These are phyloP conservation scores for Hirtodrosophila histrioides DNA, from an alignment of 2,888 invertebrate genomes.

Conservation along the genomic window DNA sequence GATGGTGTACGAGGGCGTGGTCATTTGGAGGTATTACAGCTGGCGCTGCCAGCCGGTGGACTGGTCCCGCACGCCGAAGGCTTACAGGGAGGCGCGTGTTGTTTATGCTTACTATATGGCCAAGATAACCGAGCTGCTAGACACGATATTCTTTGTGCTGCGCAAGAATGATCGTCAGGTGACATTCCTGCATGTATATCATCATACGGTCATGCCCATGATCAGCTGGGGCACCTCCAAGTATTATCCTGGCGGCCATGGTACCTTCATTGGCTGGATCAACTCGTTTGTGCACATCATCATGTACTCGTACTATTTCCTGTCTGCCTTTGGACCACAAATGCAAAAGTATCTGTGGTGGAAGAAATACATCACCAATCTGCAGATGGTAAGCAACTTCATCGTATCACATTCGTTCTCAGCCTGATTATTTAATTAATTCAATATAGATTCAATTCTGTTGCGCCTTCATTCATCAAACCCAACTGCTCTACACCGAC, in stretches of 20 bases:
- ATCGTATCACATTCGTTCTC: too few relatives aligned
- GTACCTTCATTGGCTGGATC: constrained; percentile 92
- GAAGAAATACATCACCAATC: constrained; percentile 95
- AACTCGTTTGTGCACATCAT: constrained; percentile 97
- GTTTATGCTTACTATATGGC: constrained; percentile 95
- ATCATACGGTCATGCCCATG: constrained; percentile 97
- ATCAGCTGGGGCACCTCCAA: constrained; percentile 96
- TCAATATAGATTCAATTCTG: constrained; percentile 92
- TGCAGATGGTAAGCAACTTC: constrained; percentile 91
- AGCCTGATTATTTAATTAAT: too few relatives aligned
- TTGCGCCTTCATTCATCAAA: constrained; percentile 93
- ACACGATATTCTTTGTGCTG: constrained; percentile 96
- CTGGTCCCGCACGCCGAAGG: constrained; percentile 90
- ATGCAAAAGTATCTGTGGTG: constrained; percentile 96
- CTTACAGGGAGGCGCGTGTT: constrained; percentile 89
- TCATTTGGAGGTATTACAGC: constrained; percentile 90
- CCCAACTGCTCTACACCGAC: constrained; percentile 92
- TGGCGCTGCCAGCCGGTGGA: constrained; percentile 97
- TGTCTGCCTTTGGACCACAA: constrained; percentile 94
- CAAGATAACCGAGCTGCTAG: constrained; percentile 94
- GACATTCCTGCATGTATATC: constrained; percentile 95
- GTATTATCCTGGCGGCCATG: constrained; percentile 94
- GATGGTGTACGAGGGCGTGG: constrained; percentile 89
- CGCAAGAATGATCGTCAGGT: constrained; percentile 96
- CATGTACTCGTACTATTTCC: constrained; percentile 96